Evolutionary conservation across 2,888 invertebrate species (phyloP).

Genomic region (Anoplius nigerrimus): DNA sequence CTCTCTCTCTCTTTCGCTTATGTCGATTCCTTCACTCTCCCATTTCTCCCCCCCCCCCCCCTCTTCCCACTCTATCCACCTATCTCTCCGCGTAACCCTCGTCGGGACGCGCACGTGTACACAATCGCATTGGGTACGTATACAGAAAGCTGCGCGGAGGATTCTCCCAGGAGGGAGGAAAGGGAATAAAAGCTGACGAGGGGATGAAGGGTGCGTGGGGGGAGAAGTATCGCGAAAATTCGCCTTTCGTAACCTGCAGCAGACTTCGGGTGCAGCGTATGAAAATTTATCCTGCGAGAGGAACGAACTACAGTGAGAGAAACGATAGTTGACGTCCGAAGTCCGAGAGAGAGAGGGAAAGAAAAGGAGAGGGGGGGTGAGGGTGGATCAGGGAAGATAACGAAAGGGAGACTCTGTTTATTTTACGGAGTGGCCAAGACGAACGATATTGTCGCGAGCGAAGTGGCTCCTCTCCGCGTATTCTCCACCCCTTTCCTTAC

Average conservation of each 20-base stretch:
- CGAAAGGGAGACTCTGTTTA: constrained; percentile 32
- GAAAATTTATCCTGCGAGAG: constrained; percentile 33
- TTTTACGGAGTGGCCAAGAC: constrained; percentile 50
- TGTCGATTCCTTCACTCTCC: not conserved
- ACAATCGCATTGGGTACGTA: not conserved
- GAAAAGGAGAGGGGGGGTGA: not conserved
- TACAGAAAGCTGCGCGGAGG: constrained; percentile 7
- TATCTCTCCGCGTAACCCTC: not conserved
- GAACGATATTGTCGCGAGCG: constrained; percentile 47
- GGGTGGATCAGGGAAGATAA: not conserved
- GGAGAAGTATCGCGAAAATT: constrained; percentile 17
- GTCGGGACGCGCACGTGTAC: constrained; percentile 13
- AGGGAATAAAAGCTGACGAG: not conserved
- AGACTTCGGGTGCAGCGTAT: constrained; percentile 7
- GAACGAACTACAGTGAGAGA: not conserved
- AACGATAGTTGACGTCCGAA: not conserved
- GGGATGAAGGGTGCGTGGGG: not conserved
- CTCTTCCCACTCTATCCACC: not conserved
- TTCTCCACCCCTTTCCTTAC: not conserved
- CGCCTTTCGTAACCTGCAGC: constrained; percentile 35
- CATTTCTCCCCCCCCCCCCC: not conserved
- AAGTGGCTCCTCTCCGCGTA: constrained; percentile 34
- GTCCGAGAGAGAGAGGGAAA: not conserved
- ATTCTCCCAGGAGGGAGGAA: constrained; percentile 1
- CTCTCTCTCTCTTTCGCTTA: too few relatives aligned